These are phyloP conservation scores for Cyclophora punctaria DNA, from an alignment of 2,888 invertebrate species.

Conservation along the genomic window DNA sequence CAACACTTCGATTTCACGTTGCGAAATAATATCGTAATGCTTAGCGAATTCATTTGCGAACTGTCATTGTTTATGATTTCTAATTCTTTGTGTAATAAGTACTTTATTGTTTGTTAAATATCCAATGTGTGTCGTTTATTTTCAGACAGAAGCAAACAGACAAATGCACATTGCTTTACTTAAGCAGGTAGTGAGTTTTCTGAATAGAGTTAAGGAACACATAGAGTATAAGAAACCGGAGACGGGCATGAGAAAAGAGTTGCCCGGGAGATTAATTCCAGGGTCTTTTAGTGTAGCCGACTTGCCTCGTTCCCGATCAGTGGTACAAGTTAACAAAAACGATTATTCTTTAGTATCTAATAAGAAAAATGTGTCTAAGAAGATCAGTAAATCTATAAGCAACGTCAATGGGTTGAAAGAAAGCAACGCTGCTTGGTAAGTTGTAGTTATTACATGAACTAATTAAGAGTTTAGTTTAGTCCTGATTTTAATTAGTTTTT, in stretches of 20 bases:
- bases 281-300: constrained; percentile 42
- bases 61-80: constrained; percentile 15
- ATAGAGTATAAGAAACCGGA: constrained; percentile 63
- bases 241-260: constrained; percentile 25
- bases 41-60: constrained; percentile 23
- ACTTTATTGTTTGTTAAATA: not conserved
- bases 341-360: constrained; percentile 42
- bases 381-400: constrained; percentile 64
- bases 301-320: constrained; percentile 60
- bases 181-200: constrained; percentile 80
- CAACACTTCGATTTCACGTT: constrained; percentile 15
- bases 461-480: not conserved
- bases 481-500: not conserved
- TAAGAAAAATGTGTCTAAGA: constrained; percentile 53
- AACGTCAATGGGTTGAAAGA: constrained; percentile 62
- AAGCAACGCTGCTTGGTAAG: constrained; percentile 46
- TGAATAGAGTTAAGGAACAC: constrained; percentile 80
- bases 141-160: constrained; percentile 80
- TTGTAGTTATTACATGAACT: constrained; percentile 3
- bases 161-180: constrained; percentile 84
- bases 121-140: constrained; percentile 29
- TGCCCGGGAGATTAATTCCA: constrained; percentile 25
- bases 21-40: constrained; percentile 29
- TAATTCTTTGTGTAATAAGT: constrained; percentile 4
- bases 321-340: constrained; percentile 56